phyloP scores from a whole-genome alignment of 2,113 vertebrate genomes.

The Azemiops feae region DNA sequence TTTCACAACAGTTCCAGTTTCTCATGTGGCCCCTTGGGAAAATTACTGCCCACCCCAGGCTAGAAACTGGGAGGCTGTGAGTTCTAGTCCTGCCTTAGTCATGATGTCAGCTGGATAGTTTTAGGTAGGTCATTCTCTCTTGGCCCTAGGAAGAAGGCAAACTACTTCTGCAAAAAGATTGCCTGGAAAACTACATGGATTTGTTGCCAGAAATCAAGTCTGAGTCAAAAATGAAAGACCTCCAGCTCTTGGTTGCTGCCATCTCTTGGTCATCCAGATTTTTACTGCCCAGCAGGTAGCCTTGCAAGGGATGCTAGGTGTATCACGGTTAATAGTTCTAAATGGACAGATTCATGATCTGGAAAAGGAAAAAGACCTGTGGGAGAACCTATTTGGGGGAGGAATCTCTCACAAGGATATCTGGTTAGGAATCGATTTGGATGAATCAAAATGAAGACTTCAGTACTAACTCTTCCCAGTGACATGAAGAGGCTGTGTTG shows the following conservation, averaged over 20 bases:
- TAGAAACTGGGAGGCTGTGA: too few species aligned
- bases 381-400: not conserved
- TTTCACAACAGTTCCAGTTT: too few species aligned
- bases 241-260: not conserved
- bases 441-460: not conserved
- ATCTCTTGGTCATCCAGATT: not conserved
- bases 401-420: not conserved
- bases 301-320: not conserved
- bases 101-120: too few species aligned
- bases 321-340: not conserved
- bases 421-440: not conserved
- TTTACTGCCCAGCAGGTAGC: not conserved
- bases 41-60: too few species aligned
- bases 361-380: not conserved
- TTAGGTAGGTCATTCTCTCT: not conserved
- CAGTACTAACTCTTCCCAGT: not conserved
- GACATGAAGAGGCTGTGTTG: not conserved
- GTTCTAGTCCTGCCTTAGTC: too few species aligned
- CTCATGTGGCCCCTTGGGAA: too few species aligned
- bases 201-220: not conserved
- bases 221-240: not conserved
- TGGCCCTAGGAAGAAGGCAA: not conserved
- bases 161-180: not conserved
- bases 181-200: not conserved
- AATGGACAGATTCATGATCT: not conserved